Evolutionary conservation across 2,888 invertebrate genomes (phyloP).

Genomic region (Bibio marci): DNA sequence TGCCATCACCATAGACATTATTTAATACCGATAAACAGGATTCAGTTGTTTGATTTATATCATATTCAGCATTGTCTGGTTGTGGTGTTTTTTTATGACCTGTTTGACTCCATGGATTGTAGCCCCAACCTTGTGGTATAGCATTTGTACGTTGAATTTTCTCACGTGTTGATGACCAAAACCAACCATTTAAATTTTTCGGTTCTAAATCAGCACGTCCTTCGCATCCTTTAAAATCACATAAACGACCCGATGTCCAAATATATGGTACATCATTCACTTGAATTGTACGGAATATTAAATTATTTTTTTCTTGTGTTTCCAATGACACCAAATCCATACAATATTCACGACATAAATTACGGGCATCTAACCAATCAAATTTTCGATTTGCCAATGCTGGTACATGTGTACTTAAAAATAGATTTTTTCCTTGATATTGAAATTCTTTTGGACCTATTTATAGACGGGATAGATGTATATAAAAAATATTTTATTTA

Average conservation of each 20-base stretch:
- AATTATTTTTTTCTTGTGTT: conserved; percentile 78
- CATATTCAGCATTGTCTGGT: conserved; percentile 82
- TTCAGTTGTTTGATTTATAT: conserved; percentile 74
- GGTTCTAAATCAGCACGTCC: conserved; percentile 72
- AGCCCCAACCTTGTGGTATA: conserved; percentile 38
- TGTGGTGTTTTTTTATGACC: conserved; percentile 79
- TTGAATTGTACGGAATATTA: conserved; percentile 73
- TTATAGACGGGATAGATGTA: too few relatives aligned
- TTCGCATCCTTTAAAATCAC: conserved; percentile 87
- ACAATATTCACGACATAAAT: conserved; percentile 81
- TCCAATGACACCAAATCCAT: conserved; percentile 85
- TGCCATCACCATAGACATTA: conserved; percentile 86
- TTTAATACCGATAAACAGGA: conserved; percentile 76
- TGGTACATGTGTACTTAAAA: conserved; percentile 69
- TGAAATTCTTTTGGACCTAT: conserved; percentile 80
- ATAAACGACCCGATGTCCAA: conserved; percentile 82
- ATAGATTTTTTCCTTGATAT: conserved; percentile 74
- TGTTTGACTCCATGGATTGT: conserved; percentile 81
- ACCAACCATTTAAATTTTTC: conserved; percentile 74
- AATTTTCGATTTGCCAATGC: conserved; percentile 61
- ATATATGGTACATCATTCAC: conserved; percentile 83
- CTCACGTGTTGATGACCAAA: conserved; percentile 82
- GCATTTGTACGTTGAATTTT: conserved; percentile 52
- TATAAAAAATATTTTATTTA: too few relatives aligned
- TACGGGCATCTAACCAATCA: conserved; percentile 82